Evolutionary conservation across 2,888 invertebrate genomes (phyloP), one percentile per base, ranked within the genome.

Genomic region (Drosophila multiciliata): DNA sequence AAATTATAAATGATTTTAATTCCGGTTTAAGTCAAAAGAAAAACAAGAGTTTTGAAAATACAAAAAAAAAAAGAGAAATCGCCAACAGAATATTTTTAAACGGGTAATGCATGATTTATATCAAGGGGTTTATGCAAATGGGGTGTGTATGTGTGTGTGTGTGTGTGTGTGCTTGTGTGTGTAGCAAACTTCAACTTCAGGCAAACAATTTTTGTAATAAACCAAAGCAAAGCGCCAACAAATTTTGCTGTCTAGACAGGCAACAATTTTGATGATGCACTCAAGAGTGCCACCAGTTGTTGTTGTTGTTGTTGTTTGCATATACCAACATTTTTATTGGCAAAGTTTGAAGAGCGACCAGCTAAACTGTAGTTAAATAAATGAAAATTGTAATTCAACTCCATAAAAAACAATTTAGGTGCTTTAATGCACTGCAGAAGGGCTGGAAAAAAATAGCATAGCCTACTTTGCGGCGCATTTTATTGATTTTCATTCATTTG

Each of bases 261-360:
- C 75, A 82, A 80, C 72, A 70, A 77, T 81, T 79, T 82, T 82
- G 70, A 69, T 67, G 75, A 81, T 81, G 73, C 76, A 69, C 66
- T 75, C 52, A 48, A 80, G 64, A 66, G 62, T 59, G 64, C 32
- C 63, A 59, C 67, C 55, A 62, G 57, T 23, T 55, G 36, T 60
- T 50, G 53, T 49, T 42, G 45, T 3, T 59, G 17, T 17, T 59
- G 6, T 32, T 38, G 40, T 17, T 29, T 49, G 33, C 40, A 57
- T 53, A 67, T 68, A 71, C 69, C 61, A 65, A 60, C n/a, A 73
- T 75, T 78, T 81, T 73, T 75, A 78, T 73, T 78, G 73, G 45
- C 33, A 69, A 76, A 82, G 64, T 82, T 82, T 69, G 45, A 55
- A 73, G 65, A 66, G 62, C 50, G 50, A 33, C 36, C 48, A 26